Evolutionary conservation across 2,797 vertebrate species (phyloP).

Genomic region (Anniella stebbinsi): DNA sequence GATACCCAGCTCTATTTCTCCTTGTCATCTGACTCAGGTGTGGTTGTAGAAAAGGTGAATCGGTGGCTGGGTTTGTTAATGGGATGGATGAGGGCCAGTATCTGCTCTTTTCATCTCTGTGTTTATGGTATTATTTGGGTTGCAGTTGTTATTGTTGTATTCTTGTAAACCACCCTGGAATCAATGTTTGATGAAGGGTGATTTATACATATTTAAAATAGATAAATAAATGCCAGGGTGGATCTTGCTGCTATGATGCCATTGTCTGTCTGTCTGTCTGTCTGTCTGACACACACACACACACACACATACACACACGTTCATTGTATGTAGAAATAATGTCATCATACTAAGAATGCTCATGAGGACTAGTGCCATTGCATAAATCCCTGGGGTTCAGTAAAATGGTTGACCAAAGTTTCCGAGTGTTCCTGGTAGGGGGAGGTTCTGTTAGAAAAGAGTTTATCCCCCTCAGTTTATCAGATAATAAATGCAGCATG

Average conservation of each 20-base stretch:
- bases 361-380: not conserved
- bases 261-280: no score
- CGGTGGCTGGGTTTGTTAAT: no score
- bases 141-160: not conserved
- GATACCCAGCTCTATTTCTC: no score
- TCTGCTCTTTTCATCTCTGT: not conserved
- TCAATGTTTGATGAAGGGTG: not conserved
- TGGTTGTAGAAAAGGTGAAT: no score
- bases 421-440: not conserved
- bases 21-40: no score
- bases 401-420: not conserved
- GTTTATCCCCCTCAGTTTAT: accelerated
- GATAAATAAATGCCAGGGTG: not conserved
- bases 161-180: not conserved
- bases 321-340: not conserved
- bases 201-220: not conserved
- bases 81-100: no score
- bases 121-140: no score
- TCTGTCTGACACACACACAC: not conserved
- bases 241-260: not conserved
- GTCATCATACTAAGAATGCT: not conserved
- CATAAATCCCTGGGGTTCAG: not conserved
- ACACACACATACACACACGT: not conserved
- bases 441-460: not conserved
- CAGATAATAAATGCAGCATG: slow-evolving; percentile 67